phyloP scores from a whole-genome alignment of 2,888 invertebrate species.

The Acleris sparsana region DNA sequence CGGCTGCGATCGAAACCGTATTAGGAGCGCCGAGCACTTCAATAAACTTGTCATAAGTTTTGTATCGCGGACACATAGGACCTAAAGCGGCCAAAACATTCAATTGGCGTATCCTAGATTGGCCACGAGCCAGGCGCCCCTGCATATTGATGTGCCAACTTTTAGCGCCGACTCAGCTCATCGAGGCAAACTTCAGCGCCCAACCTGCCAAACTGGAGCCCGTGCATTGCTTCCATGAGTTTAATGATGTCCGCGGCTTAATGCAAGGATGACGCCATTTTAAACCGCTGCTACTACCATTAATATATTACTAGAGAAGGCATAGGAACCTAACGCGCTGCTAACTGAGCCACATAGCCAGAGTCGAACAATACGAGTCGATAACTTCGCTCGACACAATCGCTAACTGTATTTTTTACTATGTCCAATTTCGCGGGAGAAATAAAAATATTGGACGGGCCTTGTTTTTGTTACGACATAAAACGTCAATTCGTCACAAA shows the following conservation, averaged over 20 bases:
- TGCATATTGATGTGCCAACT: constrained; percentile 78
- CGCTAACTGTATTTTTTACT: not conserved
- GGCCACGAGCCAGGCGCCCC: constrained; percentile 66
- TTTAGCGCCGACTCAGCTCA: constrained; percentile 69
- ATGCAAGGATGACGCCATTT: constrained; percentile 42
- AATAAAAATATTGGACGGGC: not conserved
- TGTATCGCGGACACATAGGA: constrained; percentile 65
- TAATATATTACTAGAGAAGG: not conserved
- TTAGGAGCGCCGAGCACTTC: constrained; percentile 59
- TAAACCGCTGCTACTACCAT: constrained; percentile 29
- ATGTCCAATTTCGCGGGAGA: not conserved
- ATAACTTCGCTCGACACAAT: not conserved
- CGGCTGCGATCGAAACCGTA: constrained; percentile 47
- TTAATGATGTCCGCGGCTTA: constrained; percentile 58
- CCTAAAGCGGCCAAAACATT: constrained; percentile 70
- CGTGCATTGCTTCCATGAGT: constrained; percentile 56
- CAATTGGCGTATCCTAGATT: constrained; percentile 77
- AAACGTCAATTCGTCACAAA: constrained; percentile 52
- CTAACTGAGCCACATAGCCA: too few species aligned
- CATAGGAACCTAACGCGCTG: not conserved
- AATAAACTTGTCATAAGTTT: constrained; percentile 68
- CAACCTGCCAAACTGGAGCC: constrained; percentile 68
- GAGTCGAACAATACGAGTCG: too few species aligned
- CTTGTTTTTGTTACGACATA: constrained; percentile 7
- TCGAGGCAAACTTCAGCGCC: constrained; percentile 60